phyloP scores from a whole-genome alignment of 92 coral and sea anemone genomes.

The Paragorgia papillata region DNA sequence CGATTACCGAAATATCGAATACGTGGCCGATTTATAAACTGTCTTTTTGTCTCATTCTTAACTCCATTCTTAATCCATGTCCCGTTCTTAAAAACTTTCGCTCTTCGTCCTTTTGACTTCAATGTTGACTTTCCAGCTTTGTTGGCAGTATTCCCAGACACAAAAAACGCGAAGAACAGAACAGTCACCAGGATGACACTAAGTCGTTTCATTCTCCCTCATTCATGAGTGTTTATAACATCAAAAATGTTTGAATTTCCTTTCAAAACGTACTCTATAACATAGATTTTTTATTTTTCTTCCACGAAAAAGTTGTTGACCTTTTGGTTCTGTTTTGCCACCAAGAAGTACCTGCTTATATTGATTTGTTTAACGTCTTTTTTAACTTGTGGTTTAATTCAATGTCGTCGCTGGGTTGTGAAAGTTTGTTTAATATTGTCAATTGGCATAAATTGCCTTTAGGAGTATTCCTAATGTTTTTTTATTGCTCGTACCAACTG shows the following conservation, averaged over 20 bases:
- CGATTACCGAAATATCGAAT: slow-evolving; percentile 56
- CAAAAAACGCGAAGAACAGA: neutral
- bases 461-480: too few species aligned
- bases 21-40: slow-evolving; percentile 78
- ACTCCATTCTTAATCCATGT: neutral
- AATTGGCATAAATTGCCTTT: too few species aligned
- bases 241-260: neutral
- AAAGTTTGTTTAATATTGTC: neutral
- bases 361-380: neutral
- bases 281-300: neutral
- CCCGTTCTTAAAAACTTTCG: neutral
- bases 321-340: slow-evolving; percentile 32
- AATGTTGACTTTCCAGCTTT: neutral
- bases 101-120: neutral
- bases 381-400: slow-evolving; percentile 6
- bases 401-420: neutral
- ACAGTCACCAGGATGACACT: neutral
- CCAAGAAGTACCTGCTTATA: slow-evolving; percentile 32
- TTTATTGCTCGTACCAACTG: too few species aligned
- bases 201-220: slow-evolving; percentile 11
- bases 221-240: slow-evolving; percentile 11
- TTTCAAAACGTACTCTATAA: neutral
- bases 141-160: neutral
- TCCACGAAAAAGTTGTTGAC: slow-evolving; percentile 1
- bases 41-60: slow-evolving; percentile 78